A percentile compares a stretch with the other conserved stretches of the same genome.
phyloP scores from a whole-genome alignment of 2,113 vertebrate genomes.

The Syngnathus floridae region DNA sequence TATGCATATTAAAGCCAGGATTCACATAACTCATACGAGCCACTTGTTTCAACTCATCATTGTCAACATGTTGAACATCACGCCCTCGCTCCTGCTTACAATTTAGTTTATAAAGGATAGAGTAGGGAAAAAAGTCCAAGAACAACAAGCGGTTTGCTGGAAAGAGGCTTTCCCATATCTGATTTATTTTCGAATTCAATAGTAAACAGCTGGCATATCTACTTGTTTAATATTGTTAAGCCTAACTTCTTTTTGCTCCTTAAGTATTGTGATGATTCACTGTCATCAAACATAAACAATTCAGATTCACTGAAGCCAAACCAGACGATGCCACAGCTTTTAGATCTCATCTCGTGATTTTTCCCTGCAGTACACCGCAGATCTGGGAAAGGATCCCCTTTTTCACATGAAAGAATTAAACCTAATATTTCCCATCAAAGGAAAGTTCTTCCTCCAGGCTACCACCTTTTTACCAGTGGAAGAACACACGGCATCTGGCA shows the following conservation, averaged over 20 bases:
- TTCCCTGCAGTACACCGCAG: too few species aligned
- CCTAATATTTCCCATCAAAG: too few species aligned
- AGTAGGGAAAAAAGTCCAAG: slow-evolving; percentile 28
- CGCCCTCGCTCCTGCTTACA: slow-evolving; percentile 21
- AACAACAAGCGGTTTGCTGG: slow-evolving; percentile 45
- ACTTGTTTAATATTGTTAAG: slow-evolving; percentile 11
- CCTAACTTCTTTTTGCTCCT: slow-evolving; percentile 8
- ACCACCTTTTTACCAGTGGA: too few species aligned
- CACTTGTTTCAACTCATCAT: slow-evolving; percentile 8
- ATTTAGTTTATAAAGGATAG: slow-evolving; percentile 25
- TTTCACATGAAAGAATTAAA: too few species aligned
- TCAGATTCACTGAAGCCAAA: slow-evolving; percentile 10
- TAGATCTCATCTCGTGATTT: too few species aligned
- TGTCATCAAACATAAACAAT: slow-evolving; percentile 26
- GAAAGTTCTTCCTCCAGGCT: too few species aligned
- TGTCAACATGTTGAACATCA: slow-evolving; percentile 18
- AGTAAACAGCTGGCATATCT: slow-evolving; percentile 19
- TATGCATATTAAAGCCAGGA: slow-evolving; percentile 11
- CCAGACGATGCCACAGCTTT: background rate
- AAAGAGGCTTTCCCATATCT: slow-evolving; percentile 23
- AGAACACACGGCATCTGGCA: too few species aligned
- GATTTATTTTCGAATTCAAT: slow-evolving; percentile 22
- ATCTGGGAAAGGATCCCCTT: too few species aligned
- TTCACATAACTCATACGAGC: slow-evolving; percentile 12
- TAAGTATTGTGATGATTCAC: background rate